Conservation (phyloP, 2,113 vertebrate species). For the Elachura formosa region DNA sequence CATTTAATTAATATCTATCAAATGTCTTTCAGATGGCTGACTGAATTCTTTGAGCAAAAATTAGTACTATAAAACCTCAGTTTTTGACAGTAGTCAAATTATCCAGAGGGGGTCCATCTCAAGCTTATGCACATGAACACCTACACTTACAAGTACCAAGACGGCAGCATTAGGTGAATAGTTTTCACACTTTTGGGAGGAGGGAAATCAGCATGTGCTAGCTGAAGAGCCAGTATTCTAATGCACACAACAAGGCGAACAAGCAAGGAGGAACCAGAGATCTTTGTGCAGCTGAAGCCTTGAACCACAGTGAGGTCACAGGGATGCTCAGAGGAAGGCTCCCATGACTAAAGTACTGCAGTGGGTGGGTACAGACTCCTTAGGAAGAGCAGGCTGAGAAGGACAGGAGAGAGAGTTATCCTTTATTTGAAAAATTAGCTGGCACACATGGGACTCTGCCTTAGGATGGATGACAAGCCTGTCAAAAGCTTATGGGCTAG, state of each 20-base stretch:
- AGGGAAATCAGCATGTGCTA: not conserved
- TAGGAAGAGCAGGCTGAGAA: not conserved
- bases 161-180: not conserved
- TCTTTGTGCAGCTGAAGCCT: not conserved
- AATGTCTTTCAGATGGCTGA: slow-evolving; percentile 37
- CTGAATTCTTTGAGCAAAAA: slow-evolving; percentile 8
- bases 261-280: not conserved
- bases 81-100: slow-evolving; percentile 7
- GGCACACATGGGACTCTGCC: not conserved
- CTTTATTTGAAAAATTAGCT: not conserved
- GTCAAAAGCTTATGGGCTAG: not conserved
- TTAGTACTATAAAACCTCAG: not conserved
- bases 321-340: not conserved
- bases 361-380: not conserved
- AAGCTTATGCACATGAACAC: not conserved
- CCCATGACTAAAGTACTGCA: not conserved
- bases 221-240: not conserved
- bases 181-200: not conserved
- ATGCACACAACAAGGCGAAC: not conserved
- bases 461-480: not conserved
- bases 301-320: not conserved
- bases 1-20: slow-evolving; percentile 51
- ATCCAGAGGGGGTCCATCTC: not conserved
- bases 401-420: not conserved
- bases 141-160: not conserved